Evolutionary conservation across 2,888 invertebrate species (phyloP).

Genomic region (Trachelus troglodyta): DNA sequence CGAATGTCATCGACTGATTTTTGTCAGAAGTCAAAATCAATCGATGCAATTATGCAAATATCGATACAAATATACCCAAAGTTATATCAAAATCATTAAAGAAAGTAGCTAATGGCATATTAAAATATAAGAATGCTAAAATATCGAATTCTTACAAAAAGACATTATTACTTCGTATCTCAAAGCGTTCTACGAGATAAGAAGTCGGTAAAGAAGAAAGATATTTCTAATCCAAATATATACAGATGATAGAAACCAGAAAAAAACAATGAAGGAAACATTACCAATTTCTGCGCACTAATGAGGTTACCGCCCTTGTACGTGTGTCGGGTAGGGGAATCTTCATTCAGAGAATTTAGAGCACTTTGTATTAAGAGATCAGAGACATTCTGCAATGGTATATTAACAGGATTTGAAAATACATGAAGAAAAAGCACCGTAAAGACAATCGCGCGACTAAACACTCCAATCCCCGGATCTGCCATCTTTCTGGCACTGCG

Average conservation of each 20-base stretch:
- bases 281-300: constrained; percentile 55
- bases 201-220: not conserved
- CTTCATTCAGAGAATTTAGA: constrained; percentile 46
- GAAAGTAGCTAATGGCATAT: not conserved
- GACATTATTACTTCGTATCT: not conserved
- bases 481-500: constrained; percentile 7
- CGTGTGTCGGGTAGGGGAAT: constrained; percentile 48
- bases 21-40: too few relatives aligned
- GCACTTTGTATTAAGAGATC: constrained; percentile 47
- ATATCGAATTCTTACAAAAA: not conserved
- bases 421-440: not conserved
- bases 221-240: not conserved
- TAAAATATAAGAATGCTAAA: not conserved
- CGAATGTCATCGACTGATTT: too few relatives aligned
- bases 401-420: constrained; percentile 30
- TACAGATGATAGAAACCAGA: not conserved
- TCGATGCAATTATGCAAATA: too few relatives aligned
- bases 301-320: constrained; percentile 54
- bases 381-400: constrained; percentile 43
- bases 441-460: not conserved
- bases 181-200: not conserved
- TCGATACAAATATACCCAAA: not conserved
- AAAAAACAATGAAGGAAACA: not conserved
- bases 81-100: too few relatives aligned
- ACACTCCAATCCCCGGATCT: not conserved